These are phyloP conservation scores for Eriocheir sinensis DNA, from an alignment of 1,140 invertebrate genomes.

Conservation along the genomic window DNA sequence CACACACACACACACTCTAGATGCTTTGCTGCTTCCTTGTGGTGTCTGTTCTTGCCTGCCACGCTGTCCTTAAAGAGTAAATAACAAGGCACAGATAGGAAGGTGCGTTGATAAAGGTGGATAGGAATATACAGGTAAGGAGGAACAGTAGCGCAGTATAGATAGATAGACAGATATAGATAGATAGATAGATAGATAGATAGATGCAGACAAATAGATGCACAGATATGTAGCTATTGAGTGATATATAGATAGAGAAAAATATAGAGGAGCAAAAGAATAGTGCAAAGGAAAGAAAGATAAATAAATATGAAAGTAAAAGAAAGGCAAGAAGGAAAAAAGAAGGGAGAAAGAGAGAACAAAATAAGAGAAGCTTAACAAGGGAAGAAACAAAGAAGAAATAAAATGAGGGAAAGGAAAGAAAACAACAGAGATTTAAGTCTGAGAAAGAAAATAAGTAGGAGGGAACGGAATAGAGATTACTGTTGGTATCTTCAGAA, in stretches of 20 bases:
- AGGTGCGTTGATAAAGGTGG: too few relatives aligned
- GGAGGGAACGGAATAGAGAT: not conserved
- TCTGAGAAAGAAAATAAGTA: not conserved
- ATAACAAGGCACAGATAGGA: not conserved
- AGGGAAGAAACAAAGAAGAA: slow-evolving; percentile 7
- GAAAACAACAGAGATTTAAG: not conserved
- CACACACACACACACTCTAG: slow-evolving; percentile 37
- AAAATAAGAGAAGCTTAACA: not conserved
- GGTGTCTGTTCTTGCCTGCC: not conserved
- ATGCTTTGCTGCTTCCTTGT: not conserved
- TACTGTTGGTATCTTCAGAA: too few relatives aligned
- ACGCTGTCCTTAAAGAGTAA: not conserved
- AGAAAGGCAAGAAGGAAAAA: slow-evolving; percentile 8
- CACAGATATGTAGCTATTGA: too few relatives aligned
- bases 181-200: too few relatives aligned
- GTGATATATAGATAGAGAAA: not conserved
- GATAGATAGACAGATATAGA: too few relatives aligned
- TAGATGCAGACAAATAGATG: too few relatives aligned
- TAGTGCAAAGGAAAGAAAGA: not conserved
- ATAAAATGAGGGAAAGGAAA: not conserved
- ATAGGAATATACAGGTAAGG: too few relatives aligned
- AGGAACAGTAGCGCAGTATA: too few relatives aligned
- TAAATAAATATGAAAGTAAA: not conserved
- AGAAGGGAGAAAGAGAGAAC: slow-evolving; percentile 23
- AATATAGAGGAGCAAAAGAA: not conserved